Evolutionary conservation across 2,797 vertebrate species (phyloP).

Genomic region (Eulemur coronatus): DNA sequence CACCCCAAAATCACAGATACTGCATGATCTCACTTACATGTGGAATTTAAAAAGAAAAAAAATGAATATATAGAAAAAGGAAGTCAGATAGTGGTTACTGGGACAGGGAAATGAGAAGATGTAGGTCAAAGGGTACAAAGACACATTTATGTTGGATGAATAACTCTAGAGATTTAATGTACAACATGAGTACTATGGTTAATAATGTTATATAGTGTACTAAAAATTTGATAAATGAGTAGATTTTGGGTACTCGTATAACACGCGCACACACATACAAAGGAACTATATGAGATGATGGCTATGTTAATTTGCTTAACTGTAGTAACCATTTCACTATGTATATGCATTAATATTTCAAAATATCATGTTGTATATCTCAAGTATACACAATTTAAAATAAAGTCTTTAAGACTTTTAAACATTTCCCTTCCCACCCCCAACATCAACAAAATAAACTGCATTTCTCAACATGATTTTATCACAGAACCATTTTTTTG

Average conservation of each 20-base stretch:
- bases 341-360: no score
- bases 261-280: background rate
- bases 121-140: background rate
- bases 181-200: background rate
- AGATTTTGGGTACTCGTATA: background rate
- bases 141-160: background rate
- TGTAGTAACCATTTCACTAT: background rate
- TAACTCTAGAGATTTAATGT: background rate
- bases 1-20: no score
- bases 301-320: background rate
- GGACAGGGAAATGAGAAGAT: background rate
- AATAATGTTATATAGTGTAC: background rate
- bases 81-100: background rate
- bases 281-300: background rate
- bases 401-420: background rate
- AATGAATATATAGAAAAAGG: background rate
- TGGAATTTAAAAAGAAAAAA: background rate
- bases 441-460: background rate
- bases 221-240: background rate
- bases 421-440: background rate
- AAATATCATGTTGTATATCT: background rate
- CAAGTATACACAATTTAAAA: background rate
- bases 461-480: background rate
- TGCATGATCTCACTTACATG: background rate
- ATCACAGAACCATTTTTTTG: background rate